Percentiles rank a stretch among this genome's conserved stretches.
These are phyloP conservation scores for Trematocara nigrifrons DNA, from an alignment of 2,113 vertebrate species.

Conservation along the genomic window DNA sequence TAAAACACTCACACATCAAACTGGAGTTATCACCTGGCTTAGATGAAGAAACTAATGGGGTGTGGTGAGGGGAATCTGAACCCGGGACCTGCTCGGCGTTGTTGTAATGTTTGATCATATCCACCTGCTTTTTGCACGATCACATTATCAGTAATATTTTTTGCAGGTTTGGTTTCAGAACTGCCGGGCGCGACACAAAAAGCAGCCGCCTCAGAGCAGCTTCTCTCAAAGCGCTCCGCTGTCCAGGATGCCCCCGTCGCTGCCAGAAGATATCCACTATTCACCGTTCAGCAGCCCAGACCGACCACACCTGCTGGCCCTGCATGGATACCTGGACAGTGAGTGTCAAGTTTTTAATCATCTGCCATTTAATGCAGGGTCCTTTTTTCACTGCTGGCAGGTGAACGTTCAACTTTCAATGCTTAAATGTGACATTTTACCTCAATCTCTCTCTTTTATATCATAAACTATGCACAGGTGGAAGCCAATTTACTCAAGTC, in stretches of 20 bases:
- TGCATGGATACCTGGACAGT: conserved; percentile 92
- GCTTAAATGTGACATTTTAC: neutral
- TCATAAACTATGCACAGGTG: neutral
- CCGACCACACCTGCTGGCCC: conserved; percentile 83
- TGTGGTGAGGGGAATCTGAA: neutral
- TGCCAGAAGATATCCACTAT: conserved; percentile 85
- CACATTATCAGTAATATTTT: neutral
- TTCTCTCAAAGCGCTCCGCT: conserved; percentile 79
- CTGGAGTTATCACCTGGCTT: neutral
- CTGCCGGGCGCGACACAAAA: conserved; percentile 96
- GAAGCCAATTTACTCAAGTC: neutral
- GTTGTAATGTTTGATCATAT: neutral
- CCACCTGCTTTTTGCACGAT: neutral
- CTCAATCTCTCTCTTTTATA: neutral
- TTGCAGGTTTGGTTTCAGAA: conserved; percentile 97
- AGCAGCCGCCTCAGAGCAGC: conserved; percentile 84
- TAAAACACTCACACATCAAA: neutral
- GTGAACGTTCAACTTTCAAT: neutral
- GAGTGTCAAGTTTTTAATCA: conserved; percentile 39
- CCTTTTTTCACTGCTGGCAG: neutral
- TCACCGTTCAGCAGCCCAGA: conserved; percentile 86
- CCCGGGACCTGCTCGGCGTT: neutral
- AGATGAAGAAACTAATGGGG: neutral
- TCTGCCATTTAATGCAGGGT: neutral
- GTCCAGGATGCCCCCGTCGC: conserved; percentile 81